Conservation (phyloP, 2,797 vertebrate species). For the Erithacus rubecula region DNA sequence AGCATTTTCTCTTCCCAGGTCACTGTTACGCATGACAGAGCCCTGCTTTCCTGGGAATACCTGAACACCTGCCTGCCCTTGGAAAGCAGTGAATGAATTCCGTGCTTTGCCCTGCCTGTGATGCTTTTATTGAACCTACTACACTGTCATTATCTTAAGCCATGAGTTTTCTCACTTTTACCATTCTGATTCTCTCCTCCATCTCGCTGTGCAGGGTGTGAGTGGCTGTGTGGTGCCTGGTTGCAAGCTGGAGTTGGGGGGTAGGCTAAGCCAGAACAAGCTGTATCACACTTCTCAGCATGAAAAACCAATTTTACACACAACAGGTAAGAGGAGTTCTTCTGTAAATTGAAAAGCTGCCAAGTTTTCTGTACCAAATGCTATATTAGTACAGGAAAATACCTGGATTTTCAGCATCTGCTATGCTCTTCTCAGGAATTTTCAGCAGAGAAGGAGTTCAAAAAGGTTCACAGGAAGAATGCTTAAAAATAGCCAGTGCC, state of each 20-base stretch:
- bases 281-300: not conserved
- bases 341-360: not conserved
- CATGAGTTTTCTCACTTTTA: not conserved
- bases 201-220: not conserved
- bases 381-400: not conserved
- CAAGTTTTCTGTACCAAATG: not conserved
- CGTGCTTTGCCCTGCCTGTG: not conserved
- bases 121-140: not conserved
- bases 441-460: slow-evolving; percentile 34
- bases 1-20: not conserved
- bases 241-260: not conserved
- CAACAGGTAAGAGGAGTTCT: not conserved
- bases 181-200: not conserved
- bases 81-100: not conserved
- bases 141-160: too few species aligned
- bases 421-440: not conserved
- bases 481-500: slow-evolving; percentile 11
- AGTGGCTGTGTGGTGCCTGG: not conserved
- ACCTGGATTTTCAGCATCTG: not conserved
- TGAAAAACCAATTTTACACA: not conserved
- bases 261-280: not conserved
- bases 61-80: not conserved
- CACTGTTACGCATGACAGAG: not conserved
- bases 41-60: not conserved
- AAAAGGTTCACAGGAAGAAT: slow-evolving; percentile 58